Base-by-base conservation (phyloP, 2,888 invertebrate genomes). In the Luperina testacea region DNA sequence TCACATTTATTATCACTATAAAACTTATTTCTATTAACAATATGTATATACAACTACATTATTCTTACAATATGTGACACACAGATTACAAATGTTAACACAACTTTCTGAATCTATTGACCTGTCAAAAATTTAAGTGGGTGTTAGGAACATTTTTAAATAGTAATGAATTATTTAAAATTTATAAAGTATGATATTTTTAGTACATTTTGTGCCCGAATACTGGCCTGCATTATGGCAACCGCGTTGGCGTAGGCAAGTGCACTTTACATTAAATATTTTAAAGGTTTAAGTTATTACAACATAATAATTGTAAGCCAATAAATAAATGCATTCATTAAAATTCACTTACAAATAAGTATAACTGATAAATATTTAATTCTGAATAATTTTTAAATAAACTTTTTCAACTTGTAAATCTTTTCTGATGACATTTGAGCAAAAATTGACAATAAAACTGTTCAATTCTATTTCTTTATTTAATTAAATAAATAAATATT, bases 11-110 rank as follows among this genome's bases (percentile, higher is more conserved):
- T 91, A 89, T 90, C 79, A 84, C 91, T 92, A 91, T 90, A 92
- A 91, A 92, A 91, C 88, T 89, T 88, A 89, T 87, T 83, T 64
- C 82, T 90, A 90, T 61, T 90, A 92, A 92, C 91, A 91, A 91
- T 91, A 92, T 91, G 92, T 91, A 94, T 91, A 92, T 91, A 94
- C 92, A 93, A 92, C 87, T 87, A 89, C 88, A 88, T 80, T 87
- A 82, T 79, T 82, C 88, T 85, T 88, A 79, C 72, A 83, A 83
- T 82, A 85, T 78, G 88, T 78, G 81, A 83, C 70, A 85, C 85
- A 75, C 72, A 75, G n/a, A 63, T 72, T n/a, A 32, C 38, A 70
- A n/a, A n/a, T 70, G 32, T 59, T 45, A 61, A 67, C 13, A 32
- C 38, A 57, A 68, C 24, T 74, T 61, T 59, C 61, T 59, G 71